Evolutionary conservation across 2,113 vertebrate species (phyloP).

Genomic region (Hydropotes inermis): DNA sequence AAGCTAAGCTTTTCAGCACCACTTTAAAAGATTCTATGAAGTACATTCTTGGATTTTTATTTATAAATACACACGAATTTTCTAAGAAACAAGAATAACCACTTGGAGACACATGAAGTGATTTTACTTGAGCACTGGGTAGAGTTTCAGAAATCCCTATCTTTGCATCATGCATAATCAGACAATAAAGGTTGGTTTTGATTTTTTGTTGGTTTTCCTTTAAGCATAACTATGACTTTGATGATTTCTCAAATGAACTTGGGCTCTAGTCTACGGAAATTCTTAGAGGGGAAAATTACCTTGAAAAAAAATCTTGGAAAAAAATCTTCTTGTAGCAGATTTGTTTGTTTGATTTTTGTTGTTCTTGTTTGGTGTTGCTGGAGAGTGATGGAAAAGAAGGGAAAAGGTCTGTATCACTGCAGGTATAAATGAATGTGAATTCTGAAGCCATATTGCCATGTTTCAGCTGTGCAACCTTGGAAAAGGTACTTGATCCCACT

Average conservation of each 20-base stretch:
- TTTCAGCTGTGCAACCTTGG: background rate
- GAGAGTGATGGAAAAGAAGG: background rate
- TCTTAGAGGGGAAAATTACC: background rate
- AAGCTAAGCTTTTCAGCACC: constrained; percentile 50
- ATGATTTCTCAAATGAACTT: constrained; percentile 15
- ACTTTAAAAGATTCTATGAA: constrained; percentile 16
- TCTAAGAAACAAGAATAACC: background rate
- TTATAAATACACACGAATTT: constrained; percentile 62
- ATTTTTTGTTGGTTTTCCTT: background rate
- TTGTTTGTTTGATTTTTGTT: background rate
- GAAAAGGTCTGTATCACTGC: background rate
- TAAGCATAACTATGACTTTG: background rate
- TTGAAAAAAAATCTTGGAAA: background rate
- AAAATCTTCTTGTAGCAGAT: background rate
- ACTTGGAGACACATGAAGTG: background rate
- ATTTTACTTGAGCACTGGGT: background rate
- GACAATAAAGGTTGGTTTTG: background rate
- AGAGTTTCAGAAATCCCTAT: background rate
- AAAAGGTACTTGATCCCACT: background rate
- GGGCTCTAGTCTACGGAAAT: background rate
- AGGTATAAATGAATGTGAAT: background rate
- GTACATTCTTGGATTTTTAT: constrained; percentile 51
- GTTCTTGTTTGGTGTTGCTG: background rate
- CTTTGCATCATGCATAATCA: background rate
- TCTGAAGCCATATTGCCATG: background rate